Evolutionary conservation across 2,113 vertebrate genomes (phyloP), one percentile per base, ranked within the genome.

Genomic region (Chaetodon auriga): DNA sequence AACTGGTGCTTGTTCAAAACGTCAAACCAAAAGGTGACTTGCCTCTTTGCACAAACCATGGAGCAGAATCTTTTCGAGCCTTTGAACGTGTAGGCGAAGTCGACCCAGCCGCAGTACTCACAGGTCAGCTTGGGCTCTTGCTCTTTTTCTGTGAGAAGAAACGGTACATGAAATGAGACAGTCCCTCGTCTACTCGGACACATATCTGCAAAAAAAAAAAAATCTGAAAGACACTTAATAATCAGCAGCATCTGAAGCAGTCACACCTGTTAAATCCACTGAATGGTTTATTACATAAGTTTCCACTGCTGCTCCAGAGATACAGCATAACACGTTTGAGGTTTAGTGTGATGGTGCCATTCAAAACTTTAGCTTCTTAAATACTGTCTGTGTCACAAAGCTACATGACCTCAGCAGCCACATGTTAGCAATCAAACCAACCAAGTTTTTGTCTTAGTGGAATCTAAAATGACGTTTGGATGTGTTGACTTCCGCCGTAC

Each of bases 51-150:
- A 83, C 98, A 99, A 5, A 97, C 97, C 96, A 98, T 96, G 13
- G 98, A 99, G 81, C 98, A 99, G 92, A 99, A 99, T 41, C 98
- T 95, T 88, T 99, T 99, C 0, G 98, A 97, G 82, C 97, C 96
- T 93, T 99, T 99, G 94, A 99, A 99, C 35, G 97, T 99, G 94
- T 97, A 98, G 23, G 97, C 97, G 23, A 99, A 98, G 93, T 99
- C 97, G 3, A 99, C 97, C 87, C 97, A 97, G 73, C 98, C 98
- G 2, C 98, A 99, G 89, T 99, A 97, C 83, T 99, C 98, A 65
- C 98, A 99, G 15, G 97, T 98, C 94, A 99, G 92, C 90, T 98
- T 99, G 41, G 97, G 98, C 69, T 97, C 97, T 2, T 94, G 90
- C 19, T 95, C 95, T 78, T 93, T 95, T 9, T 95, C 95, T 94